Evolutionary conservation across 2,888 invertebrate genomes (phyloP), one percentile per base, ranked within the genome.

Genomic region (Pyrochroa serraticornis): DNA sequence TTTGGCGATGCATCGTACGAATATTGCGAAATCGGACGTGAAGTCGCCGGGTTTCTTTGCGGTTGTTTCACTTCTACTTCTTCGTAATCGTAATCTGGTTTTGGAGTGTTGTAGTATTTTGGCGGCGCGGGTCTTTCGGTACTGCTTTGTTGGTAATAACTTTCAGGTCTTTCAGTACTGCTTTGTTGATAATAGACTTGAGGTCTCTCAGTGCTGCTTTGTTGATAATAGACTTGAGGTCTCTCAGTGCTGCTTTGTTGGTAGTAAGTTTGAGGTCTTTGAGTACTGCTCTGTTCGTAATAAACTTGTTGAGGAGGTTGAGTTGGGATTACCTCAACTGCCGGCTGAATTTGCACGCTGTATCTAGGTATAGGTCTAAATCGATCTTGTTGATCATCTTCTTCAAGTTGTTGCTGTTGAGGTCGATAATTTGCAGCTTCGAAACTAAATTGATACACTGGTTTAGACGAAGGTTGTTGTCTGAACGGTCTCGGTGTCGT

Each of bases 361-460:
- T 79, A 79, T 55, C 75, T 75, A 10, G 68, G 68, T 36, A 70
- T 68, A 3, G 75, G 76, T 39, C 71, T 67, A 57, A 75, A 76
- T 41, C 71, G 67, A 34, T 74, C 70, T 35, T 69, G 59, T 12
- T 58, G 49, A 30, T 62, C 32, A 41, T 71, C 61, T n/a, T 58
- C 43, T 34, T 62, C 61, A 13, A 70, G 74, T 48, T 55, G 62
- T 35, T 65, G 67, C 33, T 60, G 63, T 8, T 80, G 82, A 62
- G 82, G 78, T 14, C 76, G 77, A 58, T 82, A 82, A 64, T 82
- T 81, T 7, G 85, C 82, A 0, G 86, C 83, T 72, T 91, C 87
- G 71, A 87, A 91, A 69, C 87, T 89, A 73, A 87, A 91, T 72
- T 91, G 90, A 72, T 90, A 91, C 6, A 87, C 82, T 0, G 89